Conservation (phyloP, 2,888 invertebrate genomes). For the Brachylomia viminalis region DNA sequence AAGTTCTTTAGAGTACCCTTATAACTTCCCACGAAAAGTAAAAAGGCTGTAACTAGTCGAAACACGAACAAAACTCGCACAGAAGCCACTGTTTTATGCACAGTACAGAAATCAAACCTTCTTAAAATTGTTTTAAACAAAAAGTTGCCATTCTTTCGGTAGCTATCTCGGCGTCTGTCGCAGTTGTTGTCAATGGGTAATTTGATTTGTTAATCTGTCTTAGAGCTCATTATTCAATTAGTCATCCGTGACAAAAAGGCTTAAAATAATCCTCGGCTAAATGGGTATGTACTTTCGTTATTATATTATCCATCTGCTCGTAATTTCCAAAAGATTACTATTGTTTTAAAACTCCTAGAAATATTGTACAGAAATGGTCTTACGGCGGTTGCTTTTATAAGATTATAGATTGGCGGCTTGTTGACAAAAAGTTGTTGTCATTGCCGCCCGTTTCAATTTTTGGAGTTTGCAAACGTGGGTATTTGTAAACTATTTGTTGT, state of each 20-base stretch:
- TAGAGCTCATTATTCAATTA: constrained; percentile 45
- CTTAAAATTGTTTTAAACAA: constrained; percentile 9
- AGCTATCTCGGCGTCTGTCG: neutral
- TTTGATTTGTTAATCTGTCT: constrained; percentile 20
- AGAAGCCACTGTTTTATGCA: neutral
- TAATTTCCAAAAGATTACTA: constrained; percentile 11
- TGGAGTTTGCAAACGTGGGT: neutral
- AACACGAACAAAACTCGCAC: constrained; percentile 12
- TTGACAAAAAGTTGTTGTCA: neutral
- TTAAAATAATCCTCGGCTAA: constrained; percentile 12
- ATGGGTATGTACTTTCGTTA: constrained; percentile 19
- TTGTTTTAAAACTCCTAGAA: constrained; percentile 46
- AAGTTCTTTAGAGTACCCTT: neutral
- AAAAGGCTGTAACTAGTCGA: neutral
- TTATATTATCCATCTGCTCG: constrained; percentile 40
- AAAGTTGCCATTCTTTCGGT: constrained; percentile 3
- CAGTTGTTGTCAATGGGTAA: constrained; percentile 23
- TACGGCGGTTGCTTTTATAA: constrained; percentile 35
- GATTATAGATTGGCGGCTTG: constrained; percentile 22
- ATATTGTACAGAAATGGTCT: constrained; percentile 8
- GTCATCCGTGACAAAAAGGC: constrained; percentile 20
- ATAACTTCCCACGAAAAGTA: neutral
- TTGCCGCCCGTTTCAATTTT: neutral
- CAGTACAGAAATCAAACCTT: constrained; percentile 12
- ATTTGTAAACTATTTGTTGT: neutral